Conservation (phyloP, 1,140 invertebrate species). For the Pseudomyrmex gracilis region DNA sequence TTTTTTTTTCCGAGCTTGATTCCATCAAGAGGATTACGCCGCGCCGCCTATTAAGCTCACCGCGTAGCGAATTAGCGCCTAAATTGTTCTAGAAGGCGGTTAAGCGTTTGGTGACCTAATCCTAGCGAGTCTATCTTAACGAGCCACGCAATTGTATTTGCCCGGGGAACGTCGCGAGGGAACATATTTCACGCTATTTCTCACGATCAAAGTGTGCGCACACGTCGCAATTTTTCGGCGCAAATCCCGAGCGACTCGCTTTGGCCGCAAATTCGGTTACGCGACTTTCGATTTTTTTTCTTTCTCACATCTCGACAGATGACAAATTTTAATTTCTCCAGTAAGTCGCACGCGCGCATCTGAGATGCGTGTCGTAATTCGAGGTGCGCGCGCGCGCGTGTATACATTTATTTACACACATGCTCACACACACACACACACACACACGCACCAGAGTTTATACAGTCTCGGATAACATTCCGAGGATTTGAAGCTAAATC, state of each 20-base stretch:
- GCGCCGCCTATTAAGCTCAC: constrained; percentile 1
- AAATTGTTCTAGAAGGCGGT: constrained; percentile 6
- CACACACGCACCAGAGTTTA: background rate
- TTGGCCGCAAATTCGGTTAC: too few species aligned
- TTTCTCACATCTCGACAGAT: background rate
- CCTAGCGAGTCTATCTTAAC: background rate
- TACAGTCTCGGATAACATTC: constrained; percentile 67
- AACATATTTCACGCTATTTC: background rate
- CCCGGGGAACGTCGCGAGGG: background rate
- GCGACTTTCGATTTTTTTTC: too few species aligned
- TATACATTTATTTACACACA: too few species aligned
- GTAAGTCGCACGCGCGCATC: too few species aligned
- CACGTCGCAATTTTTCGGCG: background rate
- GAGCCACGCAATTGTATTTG: constrained; percentile 39
- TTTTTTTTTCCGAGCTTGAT: background rate
- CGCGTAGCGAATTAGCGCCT: constrained; percentile 12
- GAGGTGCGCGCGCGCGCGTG: too few species aligned
- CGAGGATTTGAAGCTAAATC: constrained; percentile 70
- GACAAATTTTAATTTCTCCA: too few species aligned
- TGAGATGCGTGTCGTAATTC: too few species aligned
- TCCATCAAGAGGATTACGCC: constrained; percentile 13
- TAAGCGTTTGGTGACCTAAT: constrained; percentile 23
- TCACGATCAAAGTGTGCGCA: background rate
- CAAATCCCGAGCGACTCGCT: background rate
- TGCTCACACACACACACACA: too few species aligned